A percentile compares a stretch with the other conserved stretches of the same genome.
These are phyloP conservation scores for Dendrocopos noguchii DNA, from an alignment of 2,113 vertebrate species.

Conservation along the genomic window DNA sequence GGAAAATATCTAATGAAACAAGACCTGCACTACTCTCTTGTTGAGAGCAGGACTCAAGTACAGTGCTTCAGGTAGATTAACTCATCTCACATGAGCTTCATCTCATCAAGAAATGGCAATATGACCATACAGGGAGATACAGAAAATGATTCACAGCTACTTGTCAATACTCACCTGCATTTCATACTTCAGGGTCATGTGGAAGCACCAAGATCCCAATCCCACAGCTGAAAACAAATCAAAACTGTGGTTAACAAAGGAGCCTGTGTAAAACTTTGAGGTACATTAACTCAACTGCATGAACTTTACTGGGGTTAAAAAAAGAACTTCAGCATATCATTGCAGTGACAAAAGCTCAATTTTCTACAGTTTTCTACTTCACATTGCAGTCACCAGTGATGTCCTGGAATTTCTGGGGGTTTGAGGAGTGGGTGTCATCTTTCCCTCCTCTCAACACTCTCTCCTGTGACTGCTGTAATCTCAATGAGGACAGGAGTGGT, in stretches of 20 bases:
- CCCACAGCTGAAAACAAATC: conserved; percentile 89
- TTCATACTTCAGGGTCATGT: conserved; percentile 98
- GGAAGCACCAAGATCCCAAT: conserved; percentile 98
- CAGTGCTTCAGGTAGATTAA: not conserved
- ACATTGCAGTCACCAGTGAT: not conserved
- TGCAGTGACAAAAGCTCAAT: fast-evolving
- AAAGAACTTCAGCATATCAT: not conserved
- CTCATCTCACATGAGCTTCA: not conserved
- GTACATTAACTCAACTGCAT: not conserved
- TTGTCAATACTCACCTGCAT: conserved; percentile 89
- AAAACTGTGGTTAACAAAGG: conserved; percentile 15
- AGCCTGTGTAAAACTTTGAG: not conserved
- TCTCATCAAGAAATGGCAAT: not conserved
- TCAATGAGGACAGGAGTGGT: not conserved
- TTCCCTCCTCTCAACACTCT: not conserved
- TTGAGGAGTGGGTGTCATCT: not conserved
- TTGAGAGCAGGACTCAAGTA: not conserved
- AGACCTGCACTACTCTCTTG: not conserved
- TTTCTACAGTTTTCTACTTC: not conserved
- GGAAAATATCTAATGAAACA: not conserved
- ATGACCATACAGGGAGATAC: not conserved
- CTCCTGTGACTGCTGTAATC: not conserved
- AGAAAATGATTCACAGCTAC: not conserved
- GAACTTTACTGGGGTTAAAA: not conserved
- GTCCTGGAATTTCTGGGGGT: not conserved